Conservation (phyloP, 2,797 vertebrate species). For the Acipenser oxyrinchus region DNA sequence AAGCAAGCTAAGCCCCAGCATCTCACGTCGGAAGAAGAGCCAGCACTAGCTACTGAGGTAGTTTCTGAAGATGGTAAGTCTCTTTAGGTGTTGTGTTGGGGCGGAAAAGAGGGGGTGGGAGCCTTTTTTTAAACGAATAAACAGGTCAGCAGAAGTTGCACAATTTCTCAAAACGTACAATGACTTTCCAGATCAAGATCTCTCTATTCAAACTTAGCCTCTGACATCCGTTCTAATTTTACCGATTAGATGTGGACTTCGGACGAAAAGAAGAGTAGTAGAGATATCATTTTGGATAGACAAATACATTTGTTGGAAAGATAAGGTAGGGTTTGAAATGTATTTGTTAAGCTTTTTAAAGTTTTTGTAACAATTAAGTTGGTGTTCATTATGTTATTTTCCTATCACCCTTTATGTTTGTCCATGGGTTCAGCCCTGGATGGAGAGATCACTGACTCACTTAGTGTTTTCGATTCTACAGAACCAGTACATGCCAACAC, state of each 20-base stretch:
- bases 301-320: neutral
- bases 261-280: neutral
- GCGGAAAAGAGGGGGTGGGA: conserved; percentile 12
- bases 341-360: no score
- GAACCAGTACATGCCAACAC: no score
- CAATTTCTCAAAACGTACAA: conserved; percentile 15
- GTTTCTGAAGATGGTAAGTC: conserved; percentile 68
- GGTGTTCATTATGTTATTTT: no score
- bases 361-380: no score
- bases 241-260: conserved; percentile 14
- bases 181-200: conserved; percentile 12
- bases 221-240: conserved; percentile 12
- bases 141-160: conserved; percentile 11
- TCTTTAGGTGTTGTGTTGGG: conserved; percentile 11
- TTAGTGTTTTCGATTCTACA: no score
- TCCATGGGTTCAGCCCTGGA: no score
- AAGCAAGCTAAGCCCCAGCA: conserved; percentile 85
- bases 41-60: conserved; percentile 49
- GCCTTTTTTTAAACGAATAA: conserved; percentile 15
- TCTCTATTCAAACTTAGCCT: conserved; percentile 7
- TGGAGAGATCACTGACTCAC: no score
- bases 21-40: conserved; percentile 72
- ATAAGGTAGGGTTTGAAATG: neutral
- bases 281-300: conserved; percentile 1
- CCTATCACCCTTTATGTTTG: no score